These are phyloP conservation scores for Tetrao urogallus DNA, from an alignment of 2,113 vertebrate genomes.

Conservation along the genomic window DNA sequence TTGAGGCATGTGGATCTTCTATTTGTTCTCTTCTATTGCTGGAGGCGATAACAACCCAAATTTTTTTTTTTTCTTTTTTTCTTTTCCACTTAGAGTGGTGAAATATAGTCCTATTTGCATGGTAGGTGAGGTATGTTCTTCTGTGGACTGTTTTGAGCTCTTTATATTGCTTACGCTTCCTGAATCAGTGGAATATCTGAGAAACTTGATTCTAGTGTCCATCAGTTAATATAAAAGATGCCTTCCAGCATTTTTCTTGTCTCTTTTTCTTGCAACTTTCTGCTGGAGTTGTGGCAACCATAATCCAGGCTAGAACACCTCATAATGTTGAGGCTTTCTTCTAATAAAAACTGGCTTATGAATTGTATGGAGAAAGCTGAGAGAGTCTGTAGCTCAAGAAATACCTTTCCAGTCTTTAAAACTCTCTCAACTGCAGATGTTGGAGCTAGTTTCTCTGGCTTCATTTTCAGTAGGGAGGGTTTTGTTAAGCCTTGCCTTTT, in stretches of 20 bases:
- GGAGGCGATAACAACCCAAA: background rate
- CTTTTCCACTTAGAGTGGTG: background rate
- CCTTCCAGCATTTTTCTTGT: background rate
- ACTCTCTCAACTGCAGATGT: background rate
- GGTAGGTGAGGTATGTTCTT: background rate
- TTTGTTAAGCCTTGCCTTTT: background rate
- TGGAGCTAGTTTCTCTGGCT: background rate
- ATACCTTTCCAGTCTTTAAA: background rate
- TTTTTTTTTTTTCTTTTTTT: background rate
- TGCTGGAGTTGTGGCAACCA: background rate
- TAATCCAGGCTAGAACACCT: background rate
- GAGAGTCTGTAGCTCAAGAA: background rate
- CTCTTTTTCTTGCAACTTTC: background rate
- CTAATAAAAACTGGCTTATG: background rate
- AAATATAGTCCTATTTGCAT: background rate
- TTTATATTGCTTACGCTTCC: background rate
- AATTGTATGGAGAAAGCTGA: background rate
- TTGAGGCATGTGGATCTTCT: background rate
- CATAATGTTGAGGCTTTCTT: background rate
- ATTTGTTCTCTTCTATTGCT: fast-evolving
- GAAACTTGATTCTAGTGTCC: background rate
- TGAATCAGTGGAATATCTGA: background rate
- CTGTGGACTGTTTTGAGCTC: background rate
- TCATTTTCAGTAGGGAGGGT: background rate
- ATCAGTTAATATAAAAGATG: background rate